These are phyloP conservation scores for Liopterus haemorrhoidalis DNA, from an alignment of 2,888 invertebrate genomes.

Conservation along the genomic window DNA sequence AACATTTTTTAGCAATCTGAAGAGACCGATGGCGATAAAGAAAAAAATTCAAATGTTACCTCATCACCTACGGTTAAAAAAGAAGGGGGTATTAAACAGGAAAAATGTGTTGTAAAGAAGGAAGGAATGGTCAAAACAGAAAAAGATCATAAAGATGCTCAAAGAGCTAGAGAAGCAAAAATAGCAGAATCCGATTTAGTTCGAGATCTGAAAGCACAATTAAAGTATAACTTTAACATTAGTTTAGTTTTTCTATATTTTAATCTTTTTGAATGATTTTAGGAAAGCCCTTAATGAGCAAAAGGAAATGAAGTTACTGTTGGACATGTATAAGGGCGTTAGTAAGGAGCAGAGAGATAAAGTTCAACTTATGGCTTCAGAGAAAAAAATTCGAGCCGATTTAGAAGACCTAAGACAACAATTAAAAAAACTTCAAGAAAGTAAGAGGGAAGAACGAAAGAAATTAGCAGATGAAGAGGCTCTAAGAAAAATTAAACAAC, in stretches of 20 bases:
- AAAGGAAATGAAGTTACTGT: slow-evolving; percentile 86
- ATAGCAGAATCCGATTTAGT: slow-evolving; percentile 69
- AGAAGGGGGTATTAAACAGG: slow-evolving; percentile 50
- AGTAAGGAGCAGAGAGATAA: slow-evolving; percentile 95
- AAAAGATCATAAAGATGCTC: slow-evolving; percentile 57
- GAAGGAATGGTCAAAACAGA: slow-evolving; percentile 57
- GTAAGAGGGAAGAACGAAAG: slow-evolving; percentile 80
- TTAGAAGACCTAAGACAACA: slow-evolving; percentile 82
- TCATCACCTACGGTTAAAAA: slow-evolving; percentile 52
- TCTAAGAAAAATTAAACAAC: slow-evolving; percentile 83
- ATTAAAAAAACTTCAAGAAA: slow-evolving; percentile 76
- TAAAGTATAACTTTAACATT: slow-evolving; percentile 60
- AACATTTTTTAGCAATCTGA: slow-evolving; percentile 38
- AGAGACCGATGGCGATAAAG: slow-evolving; percentile 47
- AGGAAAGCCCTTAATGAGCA: slow-evolving; percentile 90
- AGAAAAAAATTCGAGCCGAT: slow-evolving; percentile 84
- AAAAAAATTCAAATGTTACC: slow-evolving; percentile 41
- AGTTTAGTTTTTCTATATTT: neutral
- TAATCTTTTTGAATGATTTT: slow-evolving; percentile 28
- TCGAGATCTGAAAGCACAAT: slow-evolving; percentile 82
- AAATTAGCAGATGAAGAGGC: slow-evolving; percentile 94
- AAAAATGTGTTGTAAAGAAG: slow-evolving; percentile 54
- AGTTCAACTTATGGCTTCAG: slow-evolving; percentile 91
- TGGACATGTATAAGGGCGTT: slow-evolving; percentile 97
- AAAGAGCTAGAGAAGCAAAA: slow-evolving; percentile 59